A percentile compares a stretch with the other conserved stretches of the same genome.
These are phyloP conservation scores for Dynastes tityus DNA, from an alignment of 2,888 invertebrate species.

Conservation along the genomic window DNA sequence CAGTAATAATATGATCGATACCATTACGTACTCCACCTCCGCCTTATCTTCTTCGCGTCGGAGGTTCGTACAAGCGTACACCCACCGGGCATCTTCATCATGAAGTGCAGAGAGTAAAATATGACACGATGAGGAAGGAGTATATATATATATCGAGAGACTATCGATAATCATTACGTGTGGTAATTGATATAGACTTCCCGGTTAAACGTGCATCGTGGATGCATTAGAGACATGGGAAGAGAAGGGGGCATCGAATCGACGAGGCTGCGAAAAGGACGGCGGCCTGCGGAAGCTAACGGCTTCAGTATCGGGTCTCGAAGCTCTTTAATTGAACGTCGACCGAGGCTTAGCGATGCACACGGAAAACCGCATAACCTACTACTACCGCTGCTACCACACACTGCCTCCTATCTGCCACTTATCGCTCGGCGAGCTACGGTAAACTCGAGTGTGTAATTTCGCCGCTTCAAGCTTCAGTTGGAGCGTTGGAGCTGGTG, in stretches of 20 bases:
- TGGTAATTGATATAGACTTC: not conserved
- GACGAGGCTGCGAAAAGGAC: conserved; percentile 5
- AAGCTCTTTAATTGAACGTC: not conserved
- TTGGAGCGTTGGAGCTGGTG: too few species aligned
- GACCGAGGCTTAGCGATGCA: conserved; percentile 11
- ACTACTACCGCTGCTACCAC: not conserved
- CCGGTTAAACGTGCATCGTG: not conserved
- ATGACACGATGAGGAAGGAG: not conserved
- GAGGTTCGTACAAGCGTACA: not conserved
- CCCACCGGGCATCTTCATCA: conserved; percentile 3
- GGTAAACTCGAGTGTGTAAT: conserved; percentile 11
- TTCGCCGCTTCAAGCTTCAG: not conserved
- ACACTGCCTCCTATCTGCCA: not conserved
- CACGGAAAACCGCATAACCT: conserved; percentile 3
- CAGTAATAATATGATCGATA: conserved; percentile 11
- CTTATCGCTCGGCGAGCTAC: not conserved
- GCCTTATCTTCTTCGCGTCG: not conserved
- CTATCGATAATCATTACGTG: conserved; percentile 8
- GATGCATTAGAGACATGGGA: not conserved
- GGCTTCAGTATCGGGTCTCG: not conserved
- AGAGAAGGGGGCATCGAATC: not conserved
- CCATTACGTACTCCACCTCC: conserved; percentile 13
- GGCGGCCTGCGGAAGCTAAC: not conserved
- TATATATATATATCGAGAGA: not conserved
- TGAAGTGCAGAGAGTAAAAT: not conserved